Base-by-base conservation (phyloP, 2,113 vertebrate species). In the Pyrgilauda ruficollis region DNA sequence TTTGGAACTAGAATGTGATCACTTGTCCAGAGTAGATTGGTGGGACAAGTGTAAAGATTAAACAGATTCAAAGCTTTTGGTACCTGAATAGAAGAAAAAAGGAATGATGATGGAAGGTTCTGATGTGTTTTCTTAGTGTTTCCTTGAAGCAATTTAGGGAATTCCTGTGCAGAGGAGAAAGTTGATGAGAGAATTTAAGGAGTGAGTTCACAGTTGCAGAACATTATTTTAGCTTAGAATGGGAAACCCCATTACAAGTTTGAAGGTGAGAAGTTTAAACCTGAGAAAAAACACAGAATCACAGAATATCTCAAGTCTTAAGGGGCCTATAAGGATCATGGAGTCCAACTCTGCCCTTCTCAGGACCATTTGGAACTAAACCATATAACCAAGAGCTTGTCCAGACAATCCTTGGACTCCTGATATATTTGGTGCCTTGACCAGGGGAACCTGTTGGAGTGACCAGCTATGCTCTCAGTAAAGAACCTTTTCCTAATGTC, bases 111-210 rank as follows among this genome's bases (percentile, higher is more conserved):
- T 70, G 28, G 52, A 76, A 63, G 8, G 15, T 81, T 75, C 37
- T 93, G 27, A 50, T 85, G 7, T 9, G 18, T 72, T 96, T 67
- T 93, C 13, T 87, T 64, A 68, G 39, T 76, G 73, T 80, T 87
- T 95, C 23, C 39, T 85, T 90, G 80, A 86, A 89, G 93, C n/a
- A 87, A 84, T 69, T n/a, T 56, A 31, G 50, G 50, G 21, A 91
- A 76, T 63, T 67, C 26, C 18, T 53, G 27, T 89, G 56, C n/a
- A 73, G n/a, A 79, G 77, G 50, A 67, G 20, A 59, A 52, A 61
- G 23, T 2, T 68, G 46, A 35, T 55, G 33, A 31, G 22, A 55
- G 26, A 61, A 52, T 53, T 67, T 69, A 73, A 59, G 30, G 13
- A 63, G 19, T 58, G 24, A 58, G 24, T 56, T 92, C 33, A 53